Conservation (phyloP, 2,113 vertebrate genomes). For the Phalacrocorax aristotelis region DNA sequence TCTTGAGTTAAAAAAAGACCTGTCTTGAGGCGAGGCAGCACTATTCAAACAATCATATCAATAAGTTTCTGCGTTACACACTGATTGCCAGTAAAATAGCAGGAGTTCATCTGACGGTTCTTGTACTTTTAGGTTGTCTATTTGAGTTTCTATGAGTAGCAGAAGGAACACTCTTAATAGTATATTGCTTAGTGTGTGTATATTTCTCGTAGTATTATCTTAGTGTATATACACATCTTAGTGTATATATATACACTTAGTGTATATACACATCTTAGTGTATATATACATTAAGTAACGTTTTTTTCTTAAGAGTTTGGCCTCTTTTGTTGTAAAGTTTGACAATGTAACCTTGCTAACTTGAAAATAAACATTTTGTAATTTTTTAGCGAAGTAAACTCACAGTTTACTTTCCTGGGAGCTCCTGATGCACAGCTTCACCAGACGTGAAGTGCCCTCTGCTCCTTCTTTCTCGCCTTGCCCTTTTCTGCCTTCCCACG, state of each 20-base stretch:
- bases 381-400: neutral
- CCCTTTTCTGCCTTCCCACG: neutral
- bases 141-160: neutral
- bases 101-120: neutral
- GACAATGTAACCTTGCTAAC: neutral
- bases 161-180: neutral
- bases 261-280: too few relatives aligned
- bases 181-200: rapidly evolving
- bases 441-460: rapidly evolving
- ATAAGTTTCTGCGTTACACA: rapidly evolving
- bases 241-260: too few relatives aligned
- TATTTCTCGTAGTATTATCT: neutral
- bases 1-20: neutral
- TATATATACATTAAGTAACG: neutral
- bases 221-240: too few relatives aligned
- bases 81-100: neutral
- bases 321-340: neutral
- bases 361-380: neutral
- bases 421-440: neutral
- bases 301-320: neutral
- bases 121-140: rapidly evolving
- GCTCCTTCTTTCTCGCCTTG: neutral
- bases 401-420: neutral
- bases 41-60: rapidly evolving
- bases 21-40: rapidly evolving